A percentile compares a stretch with the other conserved stretches of the same genome.
These are phyloP conservation scores for Chinchilla lanigera DNA, from an alignment of 2,113 vertebrate genomes.

Conservation along the genomic window DNA sequence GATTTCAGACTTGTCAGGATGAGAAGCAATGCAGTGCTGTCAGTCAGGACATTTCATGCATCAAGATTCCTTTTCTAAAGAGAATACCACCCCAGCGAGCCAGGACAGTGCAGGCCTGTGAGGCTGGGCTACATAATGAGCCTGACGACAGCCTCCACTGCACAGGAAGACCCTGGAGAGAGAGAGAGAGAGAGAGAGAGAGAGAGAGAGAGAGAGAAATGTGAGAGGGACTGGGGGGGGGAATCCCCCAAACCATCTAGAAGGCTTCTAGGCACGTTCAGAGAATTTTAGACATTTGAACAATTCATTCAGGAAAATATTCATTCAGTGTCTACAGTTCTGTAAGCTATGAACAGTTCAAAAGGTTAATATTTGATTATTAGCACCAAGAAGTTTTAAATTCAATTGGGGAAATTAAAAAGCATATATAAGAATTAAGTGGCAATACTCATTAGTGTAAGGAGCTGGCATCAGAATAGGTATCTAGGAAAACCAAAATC, in stretches of 20 bases:
- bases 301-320: neutral
- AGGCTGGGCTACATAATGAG: neutral
- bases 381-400: neutral
- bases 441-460: neutral
- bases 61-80: neutral
- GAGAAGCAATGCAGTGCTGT: neutral
- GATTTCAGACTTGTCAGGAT: neutral
- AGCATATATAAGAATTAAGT: neutral
- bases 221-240: no score
- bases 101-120: neutral
- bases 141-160: neutral
- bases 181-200: neutral
- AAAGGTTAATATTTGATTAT: neutral
- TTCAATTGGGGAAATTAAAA: neutral
- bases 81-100: neutral
- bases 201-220: neutral
- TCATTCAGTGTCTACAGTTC: neutral
- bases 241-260: neutral
- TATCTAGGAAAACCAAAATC: no score
- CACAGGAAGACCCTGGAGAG: neutral
- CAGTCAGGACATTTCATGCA: neutral
- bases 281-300: neutral
- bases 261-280: neutral
- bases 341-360: neutral
- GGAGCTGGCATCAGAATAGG: neutral